Conservation (phyloP, 2,113 vertebrate species). For the Dicerorhinus sumatrensis region DNA sequence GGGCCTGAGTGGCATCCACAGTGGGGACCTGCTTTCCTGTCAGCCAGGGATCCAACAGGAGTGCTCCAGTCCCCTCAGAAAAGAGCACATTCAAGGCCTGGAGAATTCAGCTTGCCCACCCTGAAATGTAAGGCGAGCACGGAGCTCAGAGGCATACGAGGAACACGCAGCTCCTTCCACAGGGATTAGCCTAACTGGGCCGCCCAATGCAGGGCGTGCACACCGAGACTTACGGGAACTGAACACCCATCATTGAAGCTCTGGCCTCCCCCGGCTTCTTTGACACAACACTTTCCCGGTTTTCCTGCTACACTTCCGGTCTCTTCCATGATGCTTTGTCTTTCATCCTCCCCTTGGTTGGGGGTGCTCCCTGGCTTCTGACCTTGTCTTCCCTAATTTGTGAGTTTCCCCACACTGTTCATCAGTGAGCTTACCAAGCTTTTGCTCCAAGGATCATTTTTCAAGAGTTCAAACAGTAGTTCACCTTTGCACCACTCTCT, state of each 20-base stretch:
- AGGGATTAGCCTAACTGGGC: neutral
- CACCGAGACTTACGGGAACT: neutral
- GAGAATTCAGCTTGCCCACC: neutral
- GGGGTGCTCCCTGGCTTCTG: neutral
- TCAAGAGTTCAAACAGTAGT: neutral
- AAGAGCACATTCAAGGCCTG: neutral
- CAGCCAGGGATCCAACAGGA: neutral
- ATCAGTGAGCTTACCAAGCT: neutral
- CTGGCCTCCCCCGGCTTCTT: neutral
- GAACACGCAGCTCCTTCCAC: neutral
- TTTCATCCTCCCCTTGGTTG: neutral
- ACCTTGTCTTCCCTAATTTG: neutral
- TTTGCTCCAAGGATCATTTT: conserved; percentile 21
- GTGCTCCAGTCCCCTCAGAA: neutral
- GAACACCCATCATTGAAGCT: neutral
- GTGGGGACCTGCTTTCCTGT: neutral
- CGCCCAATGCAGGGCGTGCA: neutral
- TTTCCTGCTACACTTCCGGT: neutral
- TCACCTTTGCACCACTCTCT: neutral
- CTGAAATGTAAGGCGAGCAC: neutral
- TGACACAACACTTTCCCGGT: neutral
- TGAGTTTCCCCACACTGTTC: neutral
- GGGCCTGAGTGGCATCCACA: neutral
- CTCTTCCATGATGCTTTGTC: neutral
- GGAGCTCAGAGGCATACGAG: neutral